Evolutionary conservation across 2,888 invertebrate genomes (phyloP), one percentile per base, ranked within the genome.

Genomic region (Cenopis cana): DNA sequence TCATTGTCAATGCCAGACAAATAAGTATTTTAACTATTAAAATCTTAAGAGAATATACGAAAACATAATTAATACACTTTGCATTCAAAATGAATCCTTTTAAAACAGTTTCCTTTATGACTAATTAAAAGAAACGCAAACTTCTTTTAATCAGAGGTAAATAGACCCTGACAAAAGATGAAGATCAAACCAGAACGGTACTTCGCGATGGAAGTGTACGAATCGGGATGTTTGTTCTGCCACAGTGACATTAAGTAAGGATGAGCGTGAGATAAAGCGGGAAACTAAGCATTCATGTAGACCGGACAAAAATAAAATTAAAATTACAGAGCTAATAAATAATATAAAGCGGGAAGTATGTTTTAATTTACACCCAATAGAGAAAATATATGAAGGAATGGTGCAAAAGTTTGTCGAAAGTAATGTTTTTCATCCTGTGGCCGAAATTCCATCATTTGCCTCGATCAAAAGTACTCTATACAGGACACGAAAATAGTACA

Each of bases 321-420:
- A 33, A 57, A 5, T 57, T 11, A 57, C 33, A 57, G 10, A 57
- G 56, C 56, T 57, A 9, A 33, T 57, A n/a, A 17, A 61, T 11
- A 17, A 61, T 5, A 61, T 61, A 3, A n/a, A 29, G 17, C 46
- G 29, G 46, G 29, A 61, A 49, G 61, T 61, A 61, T 61, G 61
- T 29, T 11, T 49, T 8, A 61, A 61, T 12, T 49, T 61, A 49
- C 9, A 11, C 46, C 49, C 61, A n/a, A 46, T 61, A 3, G 24
- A 61, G n/a, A n/a, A 17, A 49, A 61, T 61, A n/a, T 61, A 29
- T 49, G 49, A 61, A 9, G 29, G 17, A 49, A 61, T 61, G 49
- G 61, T 61, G 29, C 46, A 24, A 49, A 1, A 61, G 24, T 49
- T 61, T 49, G 9, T n/a, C 14, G 61, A 61, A 14, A 49, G 24